Percentiles rank a stretch among this genome's conserved stretches.
These are phyloP conservation scores for Solenopsis fugax DNA, from an alignment of 1,140 invertebrate genomes.

Conservation along the genomic window DNA sequence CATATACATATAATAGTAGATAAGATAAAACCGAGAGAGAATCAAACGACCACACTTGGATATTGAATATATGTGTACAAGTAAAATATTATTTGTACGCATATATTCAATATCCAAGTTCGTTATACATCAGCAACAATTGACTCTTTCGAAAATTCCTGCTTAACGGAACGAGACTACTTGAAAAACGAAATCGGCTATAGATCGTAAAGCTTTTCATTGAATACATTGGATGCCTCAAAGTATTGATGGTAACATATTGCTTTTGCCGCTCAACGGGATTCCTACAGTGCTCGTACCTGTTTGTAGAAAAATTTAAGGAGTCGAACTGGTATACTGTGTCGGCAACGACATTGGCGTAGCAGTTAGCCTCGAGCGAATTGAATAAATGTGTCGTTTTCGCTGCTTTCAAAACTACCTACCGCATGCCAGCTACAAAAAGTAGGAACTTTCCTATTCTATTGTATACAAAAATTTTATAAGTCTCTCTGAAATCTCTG, in stretches of 20 bases:
- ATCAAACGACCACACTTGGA: neutral
- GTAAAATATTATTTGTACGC: constrained; percentile 4
- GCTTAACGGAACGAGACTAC: neutral
- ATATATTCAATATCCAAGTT: neutral
- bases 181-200: neutral
- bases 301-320: constrained; percentile 26
- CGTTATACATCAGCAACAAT: neutral
- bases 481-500: too few relatives aligned
- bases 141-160: neutral
- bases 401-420: neutral
- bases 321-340: constrained; percentile 37
- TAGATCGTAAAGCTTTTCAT: neutral
- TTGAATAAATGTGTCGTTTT: neutral
- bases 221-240: neutral
- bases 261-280: constrained; percentile 1
- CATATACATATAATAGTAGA: constrained; percentile 27
- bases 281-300: constrained; percentile 32
- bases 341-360: constrained; percentile 21
- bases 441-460: neutral
- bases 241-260: constrained; percentile 19
- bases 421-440: neutral
- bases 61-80: constrained; percentile 24
- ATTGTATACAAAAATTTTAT: neutral
- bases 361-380: constrained; percentile 6
- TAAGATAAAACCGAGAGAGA: constrained; percentile 10